Evolutionary conservation across 2,888 invertebrate genomes (phyloP).

Genomic region (Chydorus sphaericus): DNA sequence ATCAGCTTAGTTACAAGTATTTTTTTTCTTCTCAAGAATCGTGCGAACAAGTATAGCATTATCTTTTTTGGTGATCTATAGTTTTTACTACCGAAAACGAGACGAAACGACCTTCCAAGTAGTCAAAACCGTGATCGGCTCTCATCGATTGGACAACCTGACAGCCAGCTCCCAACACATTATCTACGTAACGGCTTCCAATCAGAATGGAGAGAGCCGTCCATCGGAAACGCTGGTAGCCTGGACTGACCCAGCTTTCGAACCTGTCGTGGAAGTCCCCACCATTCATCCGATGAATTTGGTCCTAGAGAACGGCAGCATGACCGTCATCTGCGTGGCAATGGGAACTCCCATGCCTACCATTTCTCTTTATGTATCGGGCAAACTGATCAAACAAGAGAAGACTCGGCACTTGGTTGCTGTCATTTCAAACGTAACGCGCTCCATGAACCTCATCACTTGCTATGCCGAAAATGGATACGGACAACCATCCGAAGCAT

Average conservation of each 20-base stretch:
- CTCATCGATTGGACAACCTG: conserved; percentile 51
- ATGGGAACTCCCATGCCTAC: conserved; percentile 74
- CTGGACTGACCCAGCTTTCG: conserved; percentile 76
- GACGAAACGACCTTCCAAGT: conserved; percentile 43
- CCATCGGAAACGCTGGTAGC: conserved; percentile 69
- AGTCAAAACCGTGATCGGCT: conserved; percentile 48
- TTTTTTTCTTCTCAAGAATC: conserved; percentile 20
- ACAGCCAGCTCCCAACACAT: conserved; percentile 70
- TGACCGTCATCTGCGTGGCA: conserved; percentile 62
- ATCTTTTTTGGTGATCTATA: conserved; percentile 26
- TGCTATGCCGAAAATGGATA: conserved; percentile 80
- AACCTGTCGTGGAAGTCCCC: conserved; percentile 74
- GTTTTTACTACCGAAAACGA: conserved; percentile 53
- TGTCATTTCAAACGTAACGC: conserved; percentile 66
- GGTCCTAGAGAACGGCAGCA: conserved; percentile 67
- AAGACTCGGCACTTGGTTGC: conserved; percentile 73
- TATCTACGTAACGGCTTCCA: conserved; percentile 51
- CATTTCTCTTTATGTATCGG: conserved; percentile 64
- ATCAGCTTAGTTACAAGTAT: conserved; percentile 58
- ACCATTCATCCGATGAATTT: conserved; percentile 69
- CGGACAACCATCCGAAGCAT: conserved; percentile 72
- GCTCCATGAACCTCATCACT: conserved; percentile 71
- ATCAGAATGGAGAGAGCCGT: conserved; percentile 50
- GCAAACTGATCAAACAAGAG: conserved; percentile 63
- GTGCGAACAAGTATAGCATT: not conserved